Evolutionary conservation across 2,113 vertebrate species (phyloP).

Genomic region (Myocastor coypus): DNA sequence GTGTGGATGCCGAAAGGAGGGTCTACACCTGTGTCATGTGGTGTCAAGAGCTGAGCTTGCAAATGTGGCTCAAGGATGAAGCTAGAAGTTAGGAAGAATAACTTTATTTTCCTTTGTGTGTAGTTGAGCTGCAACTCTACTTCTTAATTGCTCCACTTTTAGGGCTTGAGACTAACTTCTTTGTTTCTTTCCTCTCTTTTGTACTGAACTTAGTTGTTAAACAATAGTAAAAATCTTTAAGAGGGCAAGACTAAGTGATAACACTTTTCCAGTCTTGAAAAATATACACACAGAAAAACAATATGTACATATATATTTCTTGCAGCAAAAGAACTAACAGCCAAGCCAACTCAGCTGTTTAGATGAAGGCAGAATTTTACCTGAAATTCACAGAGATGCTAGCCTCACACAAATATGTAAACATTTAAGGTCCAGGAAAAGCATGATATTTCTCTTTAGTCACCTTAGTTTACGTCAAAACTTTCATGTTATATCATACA

Average conservation of each 20-base stretch:
- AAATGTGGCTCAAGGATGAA: neutral
- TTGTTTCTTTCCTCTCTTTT: neutral
- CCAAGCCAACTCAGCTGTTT: neutral
- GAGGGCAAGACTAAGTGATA: neutral
- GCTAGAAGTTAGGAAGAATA: neutral
- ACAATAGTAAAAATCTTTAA: slow-evolving; percentile 48
- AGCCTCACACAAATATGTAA: neutral
- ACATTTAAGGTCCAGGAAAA: neutral
- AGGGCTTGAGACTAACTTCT: neutral
- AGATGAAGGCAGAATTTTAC: slow-evolving; percentile 1
- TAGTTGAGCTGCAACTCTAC: neutral
- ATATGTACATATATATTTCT: neutral
- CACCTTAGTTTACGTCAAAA: neutral
- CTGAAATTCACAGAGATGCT: neutral
- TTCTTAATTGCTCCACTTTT: neutral
- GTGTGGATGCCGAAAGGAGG: neutral
- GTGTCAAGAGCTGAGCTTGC: neutral
- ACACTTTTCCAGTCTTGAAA: neutral
- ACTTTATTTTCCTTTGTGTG: neutral
- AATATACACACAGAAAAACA: neutral
- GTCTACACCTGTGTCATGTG: neutral
- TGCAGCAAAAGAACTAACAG: neutral
- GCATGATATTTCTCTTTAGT: neutral
- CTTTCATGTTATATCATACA: neutral
- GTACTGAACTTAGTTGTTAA: slow-evolving; percentile 46